Conservation (phyloP, 1,140 invertebrate genomes). For the Macrobrachium nipponense region DNA sequence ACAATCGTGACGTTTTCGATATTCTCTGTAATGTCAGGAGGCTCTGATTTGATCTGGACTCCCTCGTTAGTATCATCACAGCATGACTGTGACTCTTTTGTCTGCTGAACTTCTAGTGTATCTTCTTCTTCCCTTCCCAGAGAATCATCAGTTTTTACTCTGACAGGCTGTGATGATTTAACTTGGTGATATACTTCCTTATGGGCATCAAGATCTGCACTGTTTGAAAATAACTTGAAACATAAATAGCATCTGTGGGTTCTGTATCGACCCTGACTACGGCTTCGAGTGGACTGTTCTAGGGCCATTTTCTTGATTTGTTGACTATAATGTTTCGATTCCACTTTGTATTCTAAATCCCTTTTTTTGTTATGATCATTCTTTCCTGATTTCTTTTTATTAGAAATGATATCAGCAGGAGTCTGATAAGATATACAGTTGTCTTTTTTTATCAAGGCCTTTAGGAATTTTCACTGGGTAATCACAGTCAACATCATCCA, state of each 20-base stretch:
- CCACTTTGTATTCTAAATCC: conserved; percentile 36
- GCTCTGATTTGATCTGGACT: conserved; percentile 39
- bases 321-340: conserved; percentile 41
- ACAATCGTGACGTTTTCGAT: conserved; percentile 45
- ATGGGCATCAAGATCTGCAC: conserved; percentile 27
- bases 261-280: conserved; percentile 25
- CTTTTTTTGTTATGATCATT: background rate
- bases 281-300: background rate
- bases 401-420: background rate
- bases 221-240: conserved; percentile 44
- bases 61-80: background rate
- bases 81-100: background rate
- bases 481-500: no score
- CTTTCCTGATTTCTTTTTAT: background rate
- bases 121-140: conserved; percentile 42
- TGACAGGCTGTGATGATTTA: conserved; percentile 42
- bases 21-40: conserved; percentile 19
- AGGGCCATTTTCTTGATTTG: conserved; percentile 27
- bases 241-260: conserved; percentile 51
- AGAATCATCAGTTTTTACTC: conserved; percentile 35
- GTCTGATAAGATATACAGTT: background rate
- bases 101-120: background rate
- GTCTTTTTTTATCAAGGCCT: background rate
- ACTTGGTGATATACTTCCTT: conserved; percentile 43
- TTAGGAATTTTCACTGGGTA: background rate